Evolutionary conservation across 2,888 invertebrate genomes (phyloP).

Genomic region (Brachycybe producta): DNA sequence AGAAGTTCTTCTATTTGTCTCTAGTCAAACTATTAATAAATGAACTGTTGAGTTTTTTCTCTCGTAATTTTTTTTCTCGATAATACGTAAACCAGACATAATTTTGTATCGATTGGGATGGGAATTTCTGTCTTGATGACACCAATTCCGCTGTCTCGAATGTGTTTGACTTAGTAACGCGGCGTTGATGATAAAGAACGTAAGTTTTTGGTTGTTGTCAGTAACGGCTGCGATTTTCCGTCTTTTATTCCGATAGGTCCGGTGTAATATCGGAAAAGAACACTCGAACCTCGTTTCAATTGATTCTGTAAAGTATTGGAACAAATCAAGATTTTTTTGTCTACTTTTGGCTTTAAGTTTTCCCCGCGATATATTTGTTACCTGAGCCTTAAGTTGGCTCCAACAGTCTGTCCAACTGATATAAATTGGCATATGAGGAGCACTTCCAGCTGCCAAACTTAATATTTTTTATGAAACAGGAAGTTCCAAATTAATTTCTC

Average conservation of each 20-base stretch:
- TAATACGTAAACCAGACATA: conserved; percentile 1
- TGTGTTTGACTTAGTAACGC: too few species aligned
- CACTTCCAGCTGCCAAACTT: conserved; percentile 64
- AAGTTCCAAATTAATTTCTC: too few species aligned
- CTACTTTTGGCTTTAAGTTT: not conserved
- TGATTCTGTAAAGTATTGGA: conserved; percentile 56
- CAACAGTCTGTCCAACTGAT: conserved; percentile 69
- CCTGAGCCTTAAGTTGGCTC: conserved; percentile 46
- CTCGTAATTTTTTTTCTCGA: too few species aligned
- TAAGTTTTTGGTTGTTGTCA: conserved; percentile 1
- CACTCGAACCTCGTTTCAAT: conserved; percentile 71
- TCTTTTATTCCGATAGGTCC: conserved; percentile 33
- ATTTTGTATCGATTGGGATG: conserved; percentile 4
- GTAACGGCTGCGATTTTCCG: conserved; percentile 13
- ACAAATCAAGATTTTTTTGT: conserved; percentile 1
- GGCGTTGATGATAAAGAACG: not conserved
- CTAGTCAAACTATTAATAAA: too few species aligned
- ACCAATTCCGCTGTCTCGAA: not conserved
- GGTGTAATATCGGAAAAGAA: conserved; percentile 59
- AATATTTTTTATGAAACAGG: too few species aligned
- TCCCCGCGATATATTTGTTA: conserved; percentile 6
- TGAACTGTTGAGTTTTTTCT: too few species aligned
- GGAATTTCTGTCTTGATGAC: not conserved
- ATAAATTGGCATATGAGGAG: conserved; percentile 73
- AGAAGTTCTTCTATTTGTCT: too few species aligned